phyloP scores from a whole-genome alignment of 1,140 invertebrate species.

The Drosophila pachea region DNA sequence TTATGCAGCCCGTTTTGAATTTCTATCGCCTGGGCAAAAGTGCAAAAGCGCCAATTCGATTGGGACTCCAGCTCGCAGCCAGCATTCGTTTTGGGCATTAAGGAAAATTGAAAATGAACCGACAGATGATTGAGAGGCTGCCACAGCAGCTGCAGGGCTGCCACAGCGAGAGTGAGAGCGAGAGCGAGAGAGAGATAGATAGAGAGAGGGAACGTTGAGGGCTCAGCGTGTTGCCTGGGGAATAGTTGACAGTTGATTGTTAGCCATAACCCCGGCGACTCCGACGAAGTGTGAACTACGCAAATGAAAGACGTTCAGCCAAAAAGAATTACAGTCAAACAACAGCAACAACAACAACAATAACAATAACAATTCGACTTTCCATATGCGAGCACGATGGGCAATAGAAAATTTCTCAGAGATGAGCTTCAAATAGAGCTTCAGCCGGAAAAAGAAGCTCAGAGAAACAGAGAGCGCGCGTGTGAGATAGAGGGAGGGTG shows the following conservation, averaged over 20 bases:
- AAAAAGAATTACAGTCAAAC: too few species aligned
- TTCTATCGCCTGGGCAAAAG: slow-evolving; percentile 37
- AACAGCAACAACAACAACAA: slow-evolving; percentile 2
- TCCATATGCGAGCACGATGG: neutral
- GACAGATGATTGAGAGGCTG: slow-evolving; percentile 48
- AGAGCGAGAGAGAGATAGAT: slow-evolving; percentile 15
- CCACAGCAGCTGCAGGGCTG: neutral
- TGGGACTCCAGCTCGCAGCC: slow-evolving; percentile 49
- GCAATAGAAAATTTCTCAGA: neutral
- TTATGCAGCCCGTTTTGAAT: slow-evolving; percentile 56
- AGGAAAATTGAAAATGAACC: slow-evolving; percentile 59
- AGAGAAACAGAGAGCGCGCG: too few species aligned
- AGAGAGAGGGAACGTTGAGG: slow-evolving; percentile 13
- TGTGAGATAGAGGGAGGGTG: too few species aligned
- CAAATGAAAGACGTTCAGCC: slow-evolving; percentile 15
- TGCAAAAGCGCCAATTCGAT: slow-evolving; percentile 43
- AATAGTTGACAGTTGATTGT: slow-evolving; percentile 39
- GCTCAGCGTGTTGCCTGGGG: slow-evolving; percentile 4
- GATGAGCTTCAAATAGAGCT: too few species aligned
- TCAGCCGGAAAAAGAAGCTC: too few species aligned
- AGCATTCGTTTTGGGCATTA: slow-evolving; percentile 17
- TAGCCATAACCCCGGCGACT: slow-evolving; percentile 48
- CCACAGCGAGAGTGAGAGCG: neutral
- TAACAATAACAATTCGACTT: neutral
- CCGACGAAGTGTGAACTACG: slow-evolving; percentile 15